phyloP scores from a whole-genome alignment of 1,140 invertebrate species.

The Chionoecetes opilio region DNA sequence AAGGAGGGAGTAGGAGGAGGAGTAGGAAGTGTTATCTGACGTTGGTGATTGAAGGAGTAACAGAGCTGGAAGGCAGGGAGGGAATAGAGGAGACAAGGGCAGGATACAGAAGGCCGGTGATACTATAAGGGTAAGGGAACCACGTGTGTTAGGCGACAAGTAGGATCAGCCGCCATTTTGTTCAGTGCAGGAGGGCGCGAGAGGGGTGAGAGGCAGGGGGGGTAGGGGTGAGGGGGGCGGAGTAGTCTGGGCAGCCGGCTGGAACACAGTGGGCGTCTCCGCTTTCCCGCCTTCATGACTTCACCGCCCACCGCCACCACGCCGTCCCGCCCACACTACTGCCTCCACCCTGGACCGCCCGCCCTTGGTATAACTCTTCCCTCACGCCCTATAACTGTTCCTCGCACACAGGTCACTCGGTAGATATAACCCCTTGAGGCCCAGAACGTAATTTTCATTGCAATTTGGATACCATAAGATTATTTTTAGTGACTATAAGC shows the following conservation, averaged over 20 bases:
- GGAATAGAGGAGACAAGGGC: too few relatives aligned
- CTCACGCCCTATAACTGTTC: neutral
- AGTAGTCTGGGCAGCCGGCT: slow-evolving; percentile 56
- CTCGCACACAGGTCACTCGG: neutral
- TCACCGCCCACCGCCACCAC: slow-evolving; percentile 22
- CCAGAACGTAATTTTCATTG: too few relatives aligned
- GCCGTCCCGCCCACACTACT: neutral
- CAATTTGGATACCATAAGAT: too few relatives aligned
- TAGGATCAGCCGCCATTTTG: slow-evolving; percentile 70
- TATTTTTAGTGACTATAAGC: too few relatives aligned
- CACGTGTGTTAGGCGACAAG: slow-evolving; percentile 55
- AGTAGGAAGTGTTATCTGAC: too few relatives aligned
- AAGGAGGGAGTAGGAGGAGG: too few relatives aligned
- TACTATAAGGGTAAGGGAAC: neutral
- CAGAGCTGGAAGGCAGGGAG: too few relatives aligned
- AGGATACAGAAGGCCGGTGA: neutral
- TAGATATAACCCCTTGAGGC: too few relatives aligned
- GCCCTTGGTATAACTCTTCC: neutral
- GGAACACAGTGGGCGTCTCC: slow-evolving; percentile 53
- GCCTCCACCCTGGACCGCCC: neutral
- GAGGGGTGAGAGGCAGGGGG: slow-evolving; percentile 38
- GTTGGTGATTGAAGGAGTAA: too few relatives aligned
- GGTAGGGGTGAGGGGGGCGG: slow-evolving; percentile 57
- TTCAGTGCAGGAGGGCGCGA: slow-evolving; percentile 48
- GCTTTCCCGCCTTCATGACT: slow-evolving; percentile 42